Percentiles rank a stretch among this genome's conserved stretches.
phyloP scores from a whole-genome alignment of 35 echinoderm and acorn worm genomes.

The Anneissia japonica region DNA sequence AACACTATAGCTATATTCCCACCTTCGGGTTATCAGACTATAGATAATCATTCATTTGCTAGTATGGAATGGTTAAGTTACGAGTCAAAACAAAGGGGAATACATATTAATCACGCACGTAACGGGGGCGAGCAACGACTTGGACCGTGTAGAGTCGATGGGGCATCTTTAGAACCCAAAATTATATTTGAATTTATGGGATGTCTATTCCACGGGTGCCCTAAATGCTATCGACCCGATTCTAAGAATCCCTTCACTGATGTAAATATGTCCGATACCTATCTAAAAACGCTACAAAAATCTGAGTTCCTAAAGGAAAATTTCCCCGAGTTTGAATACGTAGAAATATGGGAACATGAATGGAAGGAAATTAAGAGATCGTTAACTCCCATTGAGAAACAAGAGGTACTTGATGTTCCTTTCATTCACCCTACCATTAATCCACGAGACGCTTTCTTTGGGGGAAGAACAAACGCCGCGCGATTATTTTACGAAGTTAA shows the following conservation, averaged over 20 bases:
- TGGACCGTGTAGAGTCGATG: neutral
- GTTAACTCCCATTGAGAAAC: neutral
- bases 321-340: conserved; percentile 7
- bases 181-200: too few relatives aligned
- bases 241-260: neutral
- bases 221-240: neutral
- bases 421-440: neutral
- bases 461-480: conserved; percentile 15
- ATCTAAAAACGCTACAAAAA: neutral
- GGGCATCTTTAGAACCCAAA: neutral
- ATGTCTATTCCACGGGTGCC: neutral
- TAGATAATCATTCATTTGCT: neutral
- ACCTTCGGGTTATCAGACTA: neutral
- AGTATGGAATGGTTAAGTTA: conserved; percentile 3
- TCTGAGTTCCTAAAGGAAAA: neutral
- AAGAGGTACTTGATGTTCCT: neutral
- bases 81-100: neutral
- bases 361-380: neutral
- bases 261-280: neutral
- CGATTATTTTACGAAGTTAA: conserved; percentile 21
- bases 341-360: conserved; percentile 10
- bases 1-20: conserved; percentile 9
- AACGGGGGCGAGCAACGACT: neutral
- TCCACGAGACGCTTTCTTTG: conserved; percentile 23
- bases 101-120: neutral